Base-by-base conservation (phyloP, 2,888 invertebrate genomes). In the Acanthosepion esculentum region DNA sequence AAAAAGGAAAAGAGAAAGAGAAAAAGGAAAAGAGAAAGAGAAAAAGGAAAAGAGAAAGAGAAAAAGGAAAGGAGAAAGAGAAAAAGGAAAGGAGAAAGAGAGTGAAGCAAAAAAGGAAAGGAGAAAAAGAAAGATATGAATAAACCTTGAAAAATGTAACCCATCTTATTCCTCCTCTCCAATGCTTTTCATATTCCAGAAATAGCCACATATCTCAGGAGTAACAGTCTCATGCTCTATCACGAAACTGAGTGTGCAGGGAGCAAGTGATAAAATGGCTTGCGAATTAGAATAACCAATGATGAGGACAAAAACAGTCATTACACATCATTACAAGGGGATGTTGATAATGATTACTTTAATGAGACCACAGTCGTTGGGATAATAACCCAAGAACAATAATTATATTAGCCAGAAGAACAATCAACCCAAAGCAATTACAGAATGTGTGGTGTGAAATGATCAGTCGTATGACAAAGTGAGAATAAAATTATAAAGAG, bases 321-420 rank as follows among this genome's bases (percentile, higher is more conserved):
- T 78, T 78, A 33, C 78, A 78, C 15, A 78, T 78, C 78, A 78
- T 78, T 78, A 78, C 78, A 78, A 78, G 78, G 5, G 15, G 0
- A 10, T 78, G 78, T 78, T 78, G 78, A 78, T 78, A 78, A 78
- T 78, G 78, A 78, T 78, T 78, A n/a, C 78, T 78, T 78, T 78
- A 78, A 78, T 78, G 78, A 78, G 78, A 3, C 18, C 15, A 78
- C n/a, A n/a, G n/a, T 23, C 33, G 18, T 5, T 20, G n/a, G 12
- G 78, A 78, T 78, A 78, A 78, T 78, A n/a, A 78, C 15, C 78
- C 78, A 78, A 78, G 10, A 78, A 33, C n/a, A 1, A n/a, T 33
- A n/a, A 78, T 78, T 33, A 78, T n/a, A 78, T 78, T n/a, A 33
- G n/a, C 33, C n/a, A 78, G 78, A 78, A 12, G 78, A 78, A 78